Percentiles rank a stretch among this genome's conserved stretches.
Conservation (phyloP, 2,113 vertebrate species). For the Budorcas taxicolor region DNA sequence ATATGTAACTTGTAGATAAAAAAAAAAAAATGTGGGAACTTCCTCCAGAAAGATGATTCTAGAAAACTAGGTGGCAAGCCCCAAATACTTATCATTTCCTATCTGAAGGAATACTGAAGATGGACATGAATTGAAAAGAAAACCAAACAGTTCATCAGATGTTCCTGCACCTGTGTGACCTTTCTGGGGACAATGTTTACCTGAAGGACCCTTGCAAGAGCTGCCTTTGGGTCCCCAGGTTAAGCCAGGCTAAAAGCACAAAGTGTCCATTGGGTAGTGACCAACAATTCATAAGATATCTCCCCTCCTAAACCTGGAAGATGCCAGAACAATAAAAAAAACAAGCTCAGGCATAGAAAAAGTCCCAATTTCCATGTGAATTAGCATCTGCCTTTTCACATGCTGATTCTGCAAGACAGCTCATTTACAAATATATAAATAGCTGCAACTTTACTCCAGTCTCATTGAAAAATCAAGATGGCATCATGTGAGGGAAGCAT, state of each 20-base stretch:
- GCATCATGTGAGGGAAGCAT: conserved; percentile 75
- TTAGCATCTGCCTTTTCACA: conserved; percentile 55
- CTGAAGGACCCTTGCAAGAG: neutral
- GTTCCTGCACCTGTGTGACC: neutral
- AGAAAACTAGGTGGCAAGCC: neutral
- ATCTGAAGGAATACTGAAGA: neutral
- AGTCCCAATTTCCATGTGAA: conserved; percentile 41
- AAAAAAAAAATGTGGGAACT: neutral
- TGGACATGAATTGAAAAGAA: neutral
- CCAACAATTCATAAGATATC: neutral
- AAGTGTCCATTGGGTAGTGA: neutral
- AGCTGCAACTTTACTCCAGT: conserved; percentile 73
- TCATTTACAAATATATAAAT: conserved; percentile 79
- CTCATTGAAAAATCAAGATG: conserved; percentile 80
- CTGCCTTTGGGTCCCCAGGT: neutral
- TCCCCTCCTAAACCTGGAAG: neutral
- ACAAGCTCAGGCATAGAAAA: neutral
- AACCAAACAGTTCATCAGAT: neutral
- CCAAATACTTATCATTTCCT: neutral
- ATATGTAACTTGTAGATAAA: neutral
- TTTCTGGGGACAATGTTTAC: neutral
- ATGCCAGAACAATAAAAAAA: neutral
- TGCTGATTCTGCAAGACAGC: conserved; percentile 64
- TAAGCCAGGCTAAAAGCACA: neutral
- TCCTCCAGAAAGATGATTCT: neutral